Percentiles rank a stretch among this genome's conserved stretches.
phyloP scores from a whole-genome alignment of 2,113 vertebrate species.

The Formicarius rufipectus region DNA sequence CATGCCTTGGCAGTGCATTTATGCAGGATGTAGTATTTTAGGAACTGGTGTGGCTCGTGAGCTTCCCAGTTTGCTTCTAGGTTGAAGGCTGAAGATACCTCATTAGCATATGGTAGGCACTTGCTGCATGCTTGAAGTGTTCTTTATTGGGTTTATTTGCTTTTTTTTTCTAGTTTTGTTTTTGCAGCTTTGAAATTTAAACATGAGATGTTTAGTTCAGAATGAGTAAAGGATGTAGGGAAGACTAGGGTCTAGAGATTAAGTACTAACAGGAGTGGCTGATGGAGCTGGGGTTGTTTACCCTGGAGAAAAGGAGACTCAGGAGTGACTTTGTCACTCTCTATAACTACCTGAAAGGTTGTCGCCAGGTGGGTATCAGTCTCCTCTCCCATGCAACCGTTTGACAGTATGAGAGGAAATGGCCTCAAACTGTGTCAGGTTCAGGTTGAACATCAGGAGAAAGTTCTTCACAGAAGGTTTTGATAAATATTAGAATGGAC shows the following conservation, averaged over 20 bases:
- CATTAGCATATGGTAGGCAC: neutral
- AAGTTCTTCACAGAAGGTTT: neutral
- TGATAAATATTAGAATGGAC: neutral
- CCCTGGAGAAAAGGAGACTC: neutral
- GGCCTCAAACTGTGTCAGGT: neutral
- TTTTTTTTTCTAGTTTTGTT: neutral
- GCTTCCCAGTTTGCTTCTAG: neutral
- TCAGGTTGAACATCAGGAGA: neutral
- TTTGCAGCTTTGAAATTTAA: neutral
- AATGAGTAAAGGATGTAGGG: neutral
- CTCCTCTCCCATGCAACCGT: neutral
- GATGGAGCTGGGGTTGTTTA: neutral
- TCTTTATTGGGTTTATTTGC: neutral
- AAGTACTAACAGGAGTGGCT: neutral
- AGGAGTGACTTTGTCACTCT: neutral
- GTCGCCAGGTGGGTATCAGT: accelerated
- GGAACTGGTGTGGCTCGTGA: neutral
- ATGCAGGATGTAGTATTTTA: neutral
- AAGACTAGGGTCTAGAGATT: neutral
- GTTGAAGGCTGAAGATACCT: neutral
- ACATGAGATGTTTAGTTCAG: neutral
- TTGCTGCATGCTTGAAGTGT: neutral
- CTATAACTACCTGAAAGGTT: neutral
- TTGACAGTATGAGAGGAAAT: neutral
- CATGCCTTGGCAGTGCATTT: neutral